Conservation (phyloP, 2,888 invertebrate genomes). For the Trichopoda pennipes region DNA sequence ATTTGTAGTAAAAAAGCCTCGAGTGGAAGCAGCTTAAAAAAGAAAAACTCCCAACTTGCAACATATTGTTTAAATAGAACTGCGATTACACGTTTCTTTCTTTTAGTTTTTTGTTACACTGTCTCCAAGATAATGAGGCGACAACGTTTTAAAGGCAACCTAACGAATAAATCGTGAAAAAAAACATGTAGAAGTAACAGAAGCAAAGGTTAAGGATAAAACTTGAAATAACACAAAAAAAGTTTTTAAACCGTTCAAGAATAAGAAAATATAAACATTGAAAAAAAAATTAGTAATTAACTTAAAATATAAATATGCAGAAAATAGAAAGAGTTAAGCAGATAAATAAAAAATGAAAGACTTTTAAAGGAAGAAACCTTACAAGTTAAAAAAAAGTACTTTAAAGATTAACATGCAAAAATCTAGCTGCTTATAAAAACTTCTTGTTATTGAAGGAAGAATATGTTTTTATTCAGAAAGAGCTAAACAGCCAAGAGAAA, state of each 20-base stretch:
- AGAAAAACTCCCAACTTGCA: constrained; percentile 26
- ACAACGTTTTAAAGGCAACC: constrained; percentile 54
- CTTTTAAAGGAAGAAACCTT: constrained; percentile 42
- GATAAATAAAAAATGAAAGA: neutral
- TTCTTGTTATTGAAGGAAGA: neutral
- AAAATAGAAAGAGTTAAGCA: constrained; percentile 18
- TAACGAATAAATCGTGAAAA: neutral
- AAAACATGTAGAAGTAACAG: constrained; percentile 39
- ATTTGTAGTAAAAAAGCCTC: constrained; percentile 51
- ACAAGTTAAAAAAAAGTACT: constrained; percentile 31
- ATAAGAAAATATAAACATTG: constrained; percentile 25
- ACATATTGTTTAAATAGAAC: constrained; percentile 66
- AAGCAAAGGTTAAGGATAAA: constrained; percentile 67
- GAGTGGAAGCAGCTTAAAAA: constrained; percentile 62
- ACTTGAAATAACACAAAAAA: constrained; percentile 44
- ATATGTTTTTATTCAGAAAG: too few species aligned
- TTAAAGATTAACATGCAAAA: constrained; percentile 18
- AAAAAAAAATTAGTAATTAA: constrained; percentile 45
- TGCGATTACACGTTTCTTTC: constrained; percentile 20
- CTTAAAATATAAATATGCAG: constrained; percentile 6
- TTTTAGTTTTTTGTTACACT: constrained; percentile 21
- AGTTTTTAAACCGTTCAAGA: constrained; percentile 26
- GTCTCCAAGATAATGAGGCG: constrained; percentile 61
- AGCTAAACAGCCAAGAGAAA: too few species aligned
- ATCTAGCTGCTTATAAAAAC: neutral